A percentile compares a stretch with the other conserved stretches of the same genome.
Conservation (phyloP, 2,797 vertebrate species). For the Anguilla pacifica region DNA sequence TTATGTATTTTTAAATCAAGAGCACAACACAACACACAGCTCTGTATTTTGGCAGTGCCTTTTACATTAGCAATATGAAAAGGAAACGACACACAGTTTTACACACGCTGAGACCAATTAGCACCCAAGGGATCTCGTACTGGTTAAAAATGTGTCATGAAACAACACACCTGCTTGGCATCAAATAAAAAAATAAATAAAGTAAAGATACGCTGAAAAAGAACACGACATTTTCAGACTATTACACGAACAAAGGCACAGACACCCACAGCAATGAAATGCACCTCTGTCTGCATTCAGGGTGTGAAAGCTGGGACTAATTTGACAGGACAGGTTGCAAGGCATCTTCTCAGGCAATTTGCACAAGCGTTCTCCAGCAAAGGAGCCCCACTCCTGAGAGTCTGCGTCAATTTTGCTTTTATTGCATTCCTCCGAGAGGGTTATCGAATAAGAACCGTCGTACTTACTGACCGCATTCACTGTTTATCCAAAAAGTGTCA, state of each 20-base stretch:
- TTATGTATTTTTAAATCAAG: not conserved
- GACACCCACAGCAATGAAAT: not conserved
- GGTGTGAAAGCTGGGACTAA: not conserved
- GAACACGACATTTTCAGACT: not conserved
- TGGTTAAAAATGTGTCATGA: not conserved
- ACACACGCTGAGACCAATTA: not conserved
- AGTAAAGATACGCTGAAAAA: not conserved
- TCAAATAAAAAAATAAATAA: not conserved
- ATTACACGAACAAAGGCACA: not conserved
- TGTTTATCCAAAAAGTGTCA: not conserved
- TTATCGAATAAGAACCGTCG: not conserved
- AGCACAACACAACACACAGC: not conserved
- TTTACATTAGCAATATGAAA: not conserved
- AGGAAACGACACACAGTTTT: not conserved
- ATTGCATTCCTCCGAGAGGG: not conserved
- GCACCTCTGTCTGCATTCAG: not conserved
- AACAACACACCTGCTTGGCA: not conserved
- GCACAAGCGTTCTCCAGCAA: not conserved
- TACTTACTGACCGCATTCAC: not conserved
- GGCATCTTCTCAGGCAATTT: not conserved
- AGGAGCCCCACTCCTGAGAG: not conserved
- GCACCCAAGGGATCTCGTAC: not conserved
- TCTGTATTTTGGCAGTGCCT: not conserved
- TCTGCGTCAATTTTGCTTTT: not conserved
- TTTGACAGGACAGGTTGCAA: not conserved